Evolutionary conservation across 1,140 invertebrate species (phyloP).

Genomic region (Zophobas atratus): DNA sequence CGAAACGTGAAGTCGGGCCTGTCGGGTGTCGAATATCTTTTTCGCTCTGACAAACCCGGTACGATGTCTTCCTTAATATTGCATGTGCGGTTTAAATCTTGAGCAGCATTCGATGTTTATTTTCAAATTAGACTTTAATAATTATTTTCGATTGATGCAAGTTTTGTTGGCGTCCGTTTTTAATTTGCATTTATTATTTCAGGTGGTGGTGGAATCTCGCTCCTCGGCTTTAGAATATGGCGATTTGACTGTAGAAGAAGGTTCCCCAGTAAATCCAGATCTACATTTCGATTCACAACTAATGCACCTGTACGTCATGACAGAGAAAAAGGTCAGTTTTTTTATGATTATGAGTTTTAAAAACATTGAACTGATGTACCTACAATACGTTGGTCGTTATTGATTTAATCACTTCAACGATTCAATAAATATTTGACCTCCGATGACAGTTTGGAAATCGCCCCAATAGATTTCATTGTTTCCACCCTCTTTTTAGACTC

Average conservation of each 20-base stretch:
- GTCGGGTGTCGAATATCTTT: background rate
- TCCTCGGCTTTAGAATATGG: constrained; percentile 90
- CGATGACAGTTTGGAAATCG: constrained; percentile 9
- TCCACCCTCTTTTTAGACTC: constrained; percentile 1
- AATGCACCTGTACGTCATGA: constrained; percentile 96
- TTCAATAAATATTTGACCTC: constrained; percentile 17
- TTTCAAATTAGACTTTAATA: constrained; percentile 10
- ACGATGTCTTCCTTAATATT: background rate
- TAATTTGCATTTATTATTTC: constrained; percentile 59
- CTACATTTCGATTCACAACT: constrained; percentile 91
- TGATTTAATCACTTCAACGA: constrained; percentile 27
- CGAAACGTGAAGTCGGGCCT: background rate
- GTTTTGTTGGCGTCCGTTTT: background rate
- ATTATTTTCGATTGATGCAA: background rate
- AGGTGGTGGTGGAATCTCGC: constrained; percentile 92
- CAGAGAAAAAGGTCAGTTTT: constrained; percentile 81
- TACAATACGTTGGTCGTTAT: constrained; percentile 2
- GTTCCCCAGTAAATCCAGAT: constrained; percentile 88
- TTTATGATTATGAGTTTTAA: background rate
- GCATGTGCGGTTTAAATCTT: too few species aligned
- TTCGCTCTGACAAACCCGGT: background rate
- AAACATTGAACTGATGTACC: constrained; percentile 10
- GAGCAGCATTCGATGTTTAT: background rate
- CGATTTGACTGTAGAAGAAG: constrained; percentile 87
- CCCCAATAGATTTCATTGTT: constrained; percentile 29